Percentiles rank a stretch among this genome's conserved stretches.
Conservation (phyloP, 2,113 vertebrate species). For the Crotalus horridus region DNA sequence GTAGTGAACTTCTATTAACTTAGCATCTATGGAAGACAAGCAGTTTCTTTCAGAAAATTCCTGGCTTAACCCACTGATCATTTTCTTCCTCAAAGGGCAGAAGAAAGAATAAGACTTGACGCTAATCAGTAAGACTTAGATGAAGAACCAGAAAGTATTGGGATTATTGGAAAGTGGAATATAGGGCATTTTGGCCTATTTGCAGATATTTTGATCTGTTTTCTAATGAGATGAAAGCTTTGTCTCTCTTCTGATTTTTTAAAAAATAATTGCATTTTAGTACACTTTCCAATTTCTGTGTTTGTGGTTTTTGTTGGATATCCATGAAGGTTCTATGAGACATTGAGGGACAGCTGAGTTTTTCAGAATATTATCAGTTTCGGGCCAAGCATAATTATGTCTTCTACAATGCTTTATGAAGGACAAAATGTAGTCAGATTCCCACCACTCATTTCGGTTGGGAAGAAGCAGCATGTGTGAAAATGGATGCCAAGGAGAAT, state of each 20-base stretch:
- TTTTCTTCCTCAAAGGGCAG: neutral
- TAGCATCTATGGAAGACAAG: neutral
- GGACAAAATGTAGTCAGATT: neutral
- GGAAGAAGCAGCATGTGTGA: neutral
- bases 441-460: neutral
- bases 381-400: neutral
- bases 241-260: neutral
- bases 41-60: neutral
- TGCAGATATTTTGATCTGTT: neutral
- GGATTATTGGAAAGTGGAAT: neutral
- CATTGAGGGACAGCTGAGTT: neutral
- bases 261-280: neutral
- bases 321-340: neutral
- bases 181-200: neutral
- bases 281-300: neutral
- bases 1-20: neutral
- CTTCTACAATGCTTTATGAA: neutral
- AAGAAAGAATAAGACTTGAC: neutral
- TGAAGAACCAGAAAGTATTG: neutral
- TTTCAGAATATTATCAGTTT: neutral
- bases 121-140: neutral
- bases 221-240: neutral
- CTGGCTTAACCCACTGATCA: neutral
- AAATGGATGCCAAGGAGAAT: neutral
- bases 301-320: neutral